phyloP scores from a whole-genome alignment of 1,140 invertebrate genomes.

The Bicyclus anynana region DNA sequence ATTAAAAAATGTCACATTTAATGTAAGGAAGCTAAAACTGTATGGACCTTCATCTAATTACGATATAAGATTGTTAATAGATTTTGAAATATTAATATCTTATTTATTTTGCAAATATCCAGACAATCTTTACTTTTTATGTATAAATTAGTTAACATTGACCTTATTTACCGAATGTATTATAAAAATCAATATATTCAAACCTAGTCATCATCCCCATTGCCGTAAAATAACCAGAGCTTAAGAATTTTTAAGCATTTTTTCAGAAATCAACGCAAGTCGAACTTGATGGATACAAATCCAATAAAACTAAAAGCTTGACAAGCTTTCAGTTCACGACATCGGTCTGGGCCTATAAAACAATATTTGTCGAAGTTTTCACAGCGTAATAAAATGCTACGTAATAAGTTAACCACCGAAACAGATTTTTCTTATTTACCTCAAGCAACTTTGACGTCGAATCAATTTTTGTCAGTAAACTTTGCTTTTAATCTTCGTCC shows the following conservation, averaged over 20 bases:
- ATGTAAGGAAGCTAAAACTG: too few species aligned
- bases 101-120: too few species aligned
- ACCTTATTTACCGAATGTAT: too few species aligned
- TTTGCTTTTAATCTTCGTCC: background rate
- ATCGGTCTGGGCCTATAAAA: background rate
- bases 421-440: conserved; percentile 1
- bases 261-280: background rate
- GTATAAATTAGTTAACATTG: too few species aligned
- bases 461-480: background rate
- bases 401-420: background rate
- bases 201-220: too few species aligned
- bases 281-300: background rate
- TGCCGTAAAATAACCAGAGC: background rate
- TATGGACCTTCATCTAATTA: too few species aligned
- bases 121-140: too few species aligned
- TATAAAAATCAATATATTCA: too few species aligned
- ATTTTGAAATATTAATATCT: too few species aligned
- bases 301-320: conserved; percentile 9
- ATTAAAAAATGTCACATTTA: too few species aligned
- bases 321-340: background rate
- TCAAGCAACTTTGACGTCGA: background rate
- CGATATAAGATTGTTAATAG: too few species aligned
- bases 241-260: background rate
- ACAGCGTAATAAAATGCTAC: background rate
- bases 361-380: conserved; percentile 5